A percentile compares a stretch with the other conserved stretches of the same genome.
These are phyloP conservation scores for Entomobrya multifasciata DNA, from an alignment of 2,888 invertebrate genomes.

Conservation along the genomic window DNA sequence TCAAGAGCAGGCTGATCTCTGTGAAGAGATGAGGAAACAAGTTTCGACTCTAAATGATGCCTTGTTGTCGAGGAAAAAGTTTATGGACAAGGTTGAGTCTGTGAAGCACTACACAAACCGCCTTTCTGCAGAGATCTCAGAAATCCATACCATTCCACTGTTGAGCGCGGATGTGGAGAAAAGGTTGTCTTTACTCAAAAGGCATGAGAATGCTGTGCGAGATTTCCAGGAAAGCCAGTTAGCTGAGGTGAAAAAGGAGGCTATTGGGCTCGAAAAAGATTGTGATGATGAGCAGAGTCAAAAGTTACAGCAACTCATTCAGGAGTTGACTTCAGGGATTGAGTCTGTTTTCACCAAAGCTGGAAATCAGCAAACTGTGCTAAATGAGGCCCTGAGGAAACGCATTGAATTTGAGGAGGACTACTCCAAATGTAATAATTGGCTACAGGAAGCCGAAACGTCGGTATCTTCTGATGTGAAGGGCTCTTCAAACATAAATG, in stretches of 20 bases:
- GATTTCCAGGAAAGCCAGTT: conserved; percentile 89
- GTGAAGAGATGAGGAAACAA: conserved; percentile 87
- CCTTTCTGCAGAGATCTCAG: conserved; percentile 87
- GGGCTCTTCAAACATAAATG: conserved; percentile 88
- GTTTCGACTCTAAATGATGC: conserved; percentile 87
- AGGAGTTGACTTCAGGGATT: conserved; percentile 87
- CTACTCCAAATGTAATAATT: conserved; percentile 90
- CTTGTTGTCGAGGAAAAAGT: conserved; percentile 86
- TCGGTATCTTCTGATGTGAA: conserved; percentile 91
- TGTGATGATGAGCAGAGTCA: conserved; percentile 85
- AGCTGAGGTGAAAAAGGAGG: conserved; percentile 89
- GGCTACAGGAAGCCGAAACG: conserved; percentile 95
- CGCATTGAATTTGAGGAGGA: conserved; percentile 91
- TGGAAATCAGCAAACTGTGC: conserved; percentile 84
- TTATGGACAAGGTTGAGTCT: conserved; percentile 90
- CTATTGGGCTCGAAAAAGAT: conserved; percentile 88
- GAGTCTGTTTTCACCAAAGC: conserved; percentile 84
- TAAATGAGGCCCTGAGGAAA: conserved; percentile 88
- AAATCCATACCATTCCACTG: conserved; percentile 85
- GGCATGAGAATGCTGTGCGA: conserved; percentile 88
- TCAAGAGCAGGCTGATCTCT: conserved; percentile 88
- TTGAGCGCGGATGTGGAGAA: conserved; percentile 91
- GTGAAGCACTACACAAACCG: conserved; percentile 90
- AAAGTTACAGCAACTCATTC: conserved; percentile 80
- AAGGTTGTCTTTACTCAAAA: conserved; percentile 89